Conservation (phyloP, 2,888 invertebrate genomes). For the Parnassius smintheus region DNA sequence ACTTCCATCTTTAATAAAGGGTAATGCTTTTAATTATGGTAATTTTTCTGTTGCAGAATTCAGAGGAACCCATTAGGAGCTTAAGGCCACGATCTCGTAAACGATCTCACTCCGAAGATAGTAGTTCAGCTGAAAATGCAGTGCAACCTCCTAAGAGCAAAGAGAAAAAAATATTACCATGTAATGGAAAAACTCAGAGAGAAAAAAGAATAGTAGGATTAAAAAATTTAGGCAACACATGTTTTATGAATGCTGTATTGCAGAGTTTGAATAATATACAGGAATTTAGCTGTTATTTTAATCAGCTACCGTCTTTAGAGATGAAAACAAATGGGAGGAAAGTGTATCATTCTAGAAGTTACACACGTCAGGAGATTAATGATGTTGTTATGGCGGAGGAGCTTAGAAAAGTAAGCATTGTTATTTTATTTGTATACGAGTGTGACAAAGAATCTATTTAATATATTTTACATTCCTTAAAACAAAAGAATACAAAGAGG, state of each 20-base stretch:
- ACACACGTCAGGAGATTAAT: slow-evolving; percentile 83
- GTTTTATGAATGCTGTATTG: slow-evolving; percentile 92
- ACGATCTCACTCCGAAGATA: slow-evolving; percentile 81
- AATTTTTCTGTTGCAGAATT: slow-evolving; percentile 45
- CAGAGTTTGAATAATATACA: slow-evolving; percentile 92
- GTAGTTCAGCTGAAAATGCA: slow-evolving; percentile 76
- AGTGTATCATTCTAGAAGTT: slow-evolving; percentile 82
- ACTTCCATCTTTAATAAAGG: too few relatives aligned
- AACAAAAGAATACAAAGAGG: too few relatives aligned
- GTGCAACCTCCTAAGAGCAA: slow-evolving; percentile 46
- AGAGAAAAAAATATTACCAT: slow-evolving; percentile 58
- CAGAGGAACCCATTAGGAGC: slow-evolving; percentile 79
- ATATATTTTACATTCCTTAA: too few relatives aligned
- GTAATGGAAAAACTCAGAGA: slow-evolving; percentile 74
- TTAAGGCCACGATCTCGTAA: slow-evolving; percentile 82
- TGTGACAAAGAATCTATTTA: too few relatives aligned
- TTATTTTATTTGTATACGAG: not conserved
- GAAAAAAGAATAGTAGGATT: slow-evolving; percentile 86
- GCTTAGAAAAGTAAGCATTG: slow-evolving; percentile 81
- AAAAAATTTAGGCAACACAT: slow-evolving; percentile 91
- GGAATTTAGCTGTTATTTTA: slow-evolving; percentile 91
- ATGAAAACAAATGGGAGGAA: slow-evolving; percentile 81
- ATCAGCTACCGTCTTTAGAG: slow-evolving; percentile 87
- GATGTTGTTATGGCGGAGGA: slow-evolving; percentile 90
- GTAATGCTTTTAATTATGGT: not conserved